Conservation (phyloP, 1,140 invertebrate genomes). For the Thrips palmi region DNA sequence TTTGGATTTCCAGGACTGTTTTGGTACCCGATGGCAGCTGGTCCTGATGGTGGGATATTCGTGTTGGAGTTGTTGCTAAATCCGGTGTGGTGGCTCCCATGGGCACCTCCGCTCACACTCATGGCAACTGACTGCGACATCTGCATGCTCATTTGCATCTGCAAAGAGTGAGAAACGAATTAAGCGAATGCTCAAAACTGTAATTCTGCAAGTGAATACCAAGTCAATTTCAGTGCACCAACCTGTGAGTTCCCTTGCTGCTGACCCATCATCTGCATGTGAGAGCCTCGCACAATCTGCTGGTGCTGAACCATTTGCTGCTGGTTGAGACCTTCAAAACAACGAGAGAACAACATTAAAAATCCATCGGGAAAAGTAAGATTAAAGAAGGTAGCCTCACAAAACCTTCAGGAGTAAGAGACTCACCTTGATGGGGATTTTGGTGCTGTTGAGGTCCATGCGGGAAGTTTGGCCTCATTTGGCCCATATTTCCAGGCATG, state of each 20-base stretch:
- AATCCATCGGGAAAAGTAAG: conserved; percentile 10
- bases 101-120: no score
- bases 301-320: conserved; percentile 23
- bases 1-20: no score
- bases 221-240: no score
- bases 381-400: conserved; percentile 3
- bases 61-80: no score
- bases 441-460: conserved; percentile 16
- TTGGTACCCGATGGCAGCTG: no score
- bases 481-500: conserved; percentile 1
- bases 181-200: conserved; percentile 33
- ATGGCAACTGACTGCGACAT: no score
- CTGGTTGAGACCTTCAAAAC: no score
- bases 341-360: conserved; percentile 12
- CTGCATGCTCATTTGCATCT: conserved; percentile 23
- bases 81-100: no score
- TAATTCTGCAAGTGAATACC: conserved; percentile 12
- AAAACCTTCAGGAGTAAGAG: neutral
- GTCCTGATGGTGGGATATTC: no score
- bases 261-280: conserved; percentile 20
- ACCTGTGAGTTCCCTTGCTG: no score
- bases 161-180: conserved; percentile 25
- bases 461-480: no score
- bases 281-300: no score
- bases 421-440: conserved; percentile 11